Evolutionary conservation across 2,113 vertebrate genomes (phyloP), one percentile per base, ranked within the genome.

Genomic region (Aptenodytes forsteri): DNA sequence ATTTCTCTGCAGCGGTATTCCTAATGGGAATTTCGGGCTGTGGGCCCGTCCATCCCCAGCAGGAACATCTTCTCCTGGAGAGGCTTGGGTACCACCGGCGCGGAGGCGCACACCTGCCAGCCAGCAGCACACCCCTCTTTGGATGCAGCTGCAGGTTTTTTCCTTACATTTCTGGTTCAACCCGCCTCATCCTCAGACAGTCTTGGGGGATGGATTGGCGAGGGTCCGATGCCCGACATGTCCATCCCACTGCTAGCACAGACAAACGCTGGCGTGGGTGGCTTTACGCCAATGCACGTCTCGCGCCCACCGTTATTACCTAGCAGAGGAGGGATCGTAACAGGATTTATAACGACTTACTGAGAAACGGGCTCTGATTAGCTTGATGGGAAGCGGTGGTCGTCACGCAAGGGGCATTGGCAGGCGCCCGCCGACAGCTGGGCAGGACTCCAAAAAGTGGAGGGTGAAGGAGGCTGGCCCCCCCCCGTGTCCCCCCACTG

Each of bases 71-170:
- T 29, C 26, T 61, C 55, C 47, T 16, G 49, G 58, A 49, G 77
- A 55, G 66, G 49, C 19, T 42, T 2, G 8, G 18, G 58, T n/a
- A 34, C 42, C 36, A 36, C 54, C 2, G 18, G 73, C 2, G 3
- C 3, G 3, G 47, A 8, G 66, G 34, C 21, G 32, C 6, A 2
- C 16, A 10, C 12, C 6, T 44, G 47, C 19, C 47, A 29, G 17
- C 23, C 25, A 6, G 3, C 1, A 0, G 16, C 29, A 30, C 64
- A 16, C 14, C 29, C 17, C 42, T 25, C 65, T 64, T 19, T 1
- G 8, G 27, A 21, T 67, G 61, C 61, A 44, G 27, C 26, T 32
- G 16, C 4, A 5, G 13, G 9, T 5, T 56, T 55, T 72, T 64
- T 30, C 49, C 46, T 55, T 56, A 21, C 11, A 11, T 58, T 64